phyloP scores from a whole-genome alignment of 2,113 vertebrate genomes.

The Centropus unirufus region DNA sequence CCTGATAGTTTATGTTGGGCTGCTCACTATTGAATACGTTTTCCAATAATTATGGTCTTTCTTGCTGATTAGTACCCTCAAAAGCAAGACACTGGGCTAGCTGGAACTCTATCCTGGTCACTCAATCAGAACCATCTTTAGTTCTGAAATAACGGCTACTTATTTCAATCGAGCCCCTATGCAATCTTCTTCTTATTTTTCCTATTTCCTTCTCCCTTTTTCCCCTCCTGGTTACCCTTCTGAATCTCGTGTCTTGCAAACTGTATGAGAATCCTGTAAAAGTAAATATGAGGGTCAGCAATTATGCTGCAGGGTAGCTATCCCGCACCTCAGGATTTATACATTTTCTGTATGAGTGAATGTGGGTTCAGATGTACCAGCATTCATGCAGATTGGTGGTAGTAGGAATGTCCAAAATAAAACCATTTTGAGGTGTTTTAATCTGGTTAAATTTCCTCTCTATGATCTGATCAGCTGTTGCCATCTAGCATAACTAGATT shows the following conservation, averaged over 20 bases:
- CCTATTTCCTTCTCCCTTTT: no score
- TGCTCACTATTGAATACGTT: neutral
- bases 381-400: neutral
- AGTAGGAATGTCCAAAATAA: neutral
- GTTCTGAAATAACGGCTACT: neutral
- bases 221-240: neutral
- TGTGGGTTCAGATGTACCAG: neutral
- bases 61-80: neutral
- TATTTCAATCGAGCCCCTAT: no score
- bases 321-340: neutral
- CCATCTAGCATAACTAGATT: neutral
- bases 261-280: neutral
- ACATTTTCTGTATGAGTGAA: neutral
- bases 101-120: neutral
- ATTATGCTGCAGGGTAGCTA: neutral
- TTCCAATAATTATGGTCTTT: neutral
- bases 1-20: neutral
- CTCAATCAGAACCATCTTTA: neutral
- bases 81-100: neutral
- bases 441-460: neutral
- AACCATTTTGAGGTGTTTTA: neutral
- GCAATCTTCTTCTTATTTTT: neutral
- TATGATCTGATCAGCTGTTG: neutral
- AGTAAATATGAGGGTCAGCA: neutral
- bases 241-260: neutral